Percentiles rank a stretch among this genome's conserved stretches.
Evolutionary conservation across 2,888 invertebrate genomes (phyloP).

Genomic region (Seira musarum): DNA sequence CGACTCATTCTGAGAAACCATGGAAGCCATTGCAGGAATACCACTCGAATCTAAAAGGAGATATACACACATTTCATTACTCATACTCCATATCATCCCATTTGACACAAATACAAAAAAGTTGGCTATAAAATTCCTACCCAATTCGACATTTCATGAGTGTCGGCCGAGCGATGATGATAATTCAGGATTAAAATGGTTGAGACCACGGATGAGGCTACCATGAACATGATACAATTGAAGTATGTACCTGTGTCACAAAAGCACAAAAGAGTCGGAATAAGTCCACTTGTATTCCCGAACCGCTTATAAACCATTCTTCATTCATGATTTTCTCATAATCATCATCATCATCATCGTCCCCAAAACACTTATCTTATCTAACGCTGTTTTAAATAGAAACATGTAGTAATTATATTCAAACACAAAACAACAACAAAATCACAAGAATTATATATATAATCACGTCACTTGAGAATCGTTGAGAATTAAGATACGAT

Average conservation of each 20-base stretch:
- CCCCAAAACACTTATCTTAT: too few relatives aligned
- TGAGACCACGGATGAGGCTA: constrained; percentile 97
- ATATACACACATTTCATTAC: not conserved
- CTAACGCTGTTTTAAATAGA: too few relatives aligned
- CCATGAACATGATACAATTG: constrained; percentile 99
- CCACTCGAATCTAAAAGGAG: constrained; percentile 83
- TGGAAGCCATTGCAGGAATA: constrained; percentile 98
- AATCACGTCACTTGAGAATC: too few relatives aligned
- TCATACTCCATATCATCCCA: too few relatives aligned
- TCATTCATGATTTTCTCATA: too few relatives aligned
- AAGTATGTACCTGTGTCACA: constrained; percentile 88
- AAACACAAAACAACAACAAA: too few relatives aligned
- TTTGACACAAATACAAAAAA: not conserved
- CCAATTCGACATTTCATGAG: constrained; percentile 98
- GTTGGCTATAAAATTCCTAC: constrained; percentile 75
- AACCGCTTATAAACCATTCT: too few relatives aligned
- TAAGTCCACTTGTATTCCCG: not conserved
- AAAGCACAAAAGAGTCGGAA: not conserved
- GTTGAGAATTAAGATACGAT: too few relatives aligned
- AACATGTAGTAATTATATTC: too few relatives aligned
- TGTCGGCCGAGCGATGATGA: constrained; percentile 97
- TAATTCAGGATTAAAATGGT: constrained; percentile 98
- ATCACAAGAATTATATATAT: too few relatives aligned
- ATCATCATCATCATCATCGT: too few relatives aligned
- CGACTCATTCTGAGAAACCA: constrained; percentile 96